phyloP scores from a whole-genome alignment of 2,888 invertebrate species.

The Aphrophora alni region DNA sequence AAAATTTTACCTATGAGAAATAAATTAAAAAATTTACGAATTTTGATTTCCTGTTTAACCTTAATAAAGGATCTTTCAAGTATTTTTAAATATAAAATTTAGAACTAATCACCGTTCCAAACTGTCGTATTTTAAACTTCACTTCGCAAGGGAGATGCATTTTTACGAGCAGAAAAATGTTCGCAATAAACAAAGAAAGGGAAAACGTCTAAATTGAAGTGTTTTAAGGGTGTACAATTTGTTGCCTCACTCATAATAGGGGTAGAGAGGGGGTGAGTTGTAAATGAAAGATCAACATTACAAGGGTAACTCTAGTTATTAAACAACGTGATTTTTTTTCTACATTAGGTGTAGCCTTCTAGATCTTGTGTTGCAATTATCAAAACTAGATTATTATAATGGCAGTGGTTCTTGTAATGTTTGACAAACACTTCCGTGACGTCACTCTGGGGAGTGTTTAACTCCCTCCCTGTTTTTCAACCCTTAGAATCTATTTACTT shows the following conservation, averaged over 20 bases:
- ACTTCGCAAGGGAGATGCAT: neutral
- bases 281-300: neutral
- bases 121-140: no score
- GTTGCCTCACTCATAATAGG: no score
- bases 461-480: no score
- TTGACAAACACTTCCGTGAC: neutral
- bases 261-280: neutral
- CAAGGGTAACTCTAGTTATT: neutral
- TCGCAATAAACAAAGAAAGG: neutral
- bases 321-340: neutral
- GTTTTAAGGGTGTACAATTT: neutral
- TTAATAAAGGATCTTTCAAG: no score
- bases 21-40: no score
- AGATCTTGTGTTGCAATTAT: neutral
- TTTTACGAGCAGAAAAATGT: constrained; percentile 2
- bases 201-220: neutral
- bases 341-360: neutral
- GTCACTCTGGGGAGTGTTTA: constrained; percentile 5
- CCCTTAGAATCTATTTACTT: no score
- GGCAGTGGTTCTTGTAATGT: neutral
- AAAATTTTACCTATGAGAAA: no score
- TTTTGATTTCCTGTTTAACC: no score
- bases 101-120: no score
- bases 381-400: neutral
- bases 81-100: no score